Evolutionary conservation across 1,140 invertebrate species (phyloP), one percentile per base, ranked within the genome.

Genomic region (Drosophila melanica): DNA sequence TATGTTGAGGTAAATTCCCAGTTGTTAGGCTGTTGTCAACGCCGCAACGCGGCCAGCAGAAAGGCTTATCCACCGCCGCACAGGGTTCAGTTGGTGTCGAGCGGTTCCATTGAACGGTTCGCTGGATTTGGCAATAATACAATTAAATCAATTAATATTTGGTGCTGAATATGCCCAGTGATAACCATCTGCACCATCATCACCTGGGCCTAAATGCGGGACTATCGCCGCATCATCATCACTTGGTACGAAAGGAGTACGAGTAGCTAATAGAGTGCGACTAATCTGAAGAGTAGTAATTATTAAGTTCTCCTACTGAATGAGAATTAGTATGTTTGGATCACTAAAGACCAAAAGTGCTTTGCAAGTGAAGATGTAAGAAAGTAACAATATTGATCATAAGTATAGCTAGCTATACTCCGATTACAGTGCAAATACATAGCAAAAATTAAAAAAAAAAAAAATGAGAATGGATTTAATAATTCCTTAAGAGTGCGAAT

Each of bases 1-100:
- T 91, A 91, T 91, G 90, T 90, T 86, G 71, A 53, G 54, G 77
- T 91, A 91, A 91, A 91, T 91, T 91, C 79, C 57, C 48, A 62
- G 77, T 76, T 79, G 75, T 80, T 74, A 70, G 75, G 65, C 62
- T 68, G 69, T 79, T 73, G 73, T 54, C 64, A 66, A 75, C 62
- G 82, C 44, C 44, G 30, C 37, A 41, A 33, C 33, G 63, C 47
- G 58, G 33, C 58, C 51, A 14, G 23, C 20, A 44, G 39, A 41
- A 45, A 30, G 18, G 30, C 23, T n/a, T 33, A 27, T 16, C 11
- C n/a, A 9, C 4, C 11, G 41, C 1, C 37, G 7, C 50, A 53
- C 23, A 3, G 44, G 37, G 20, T 53, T 89, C 48, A 89, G 79
- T 87, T 74, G 63, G 58, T 50, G 16, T 54, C 39, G 51, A 62